Evolutionary conservation across 2,888 invertebrate species (phyloP).

Genomic region (Cataglyphis rosenhaueri): DNA sequence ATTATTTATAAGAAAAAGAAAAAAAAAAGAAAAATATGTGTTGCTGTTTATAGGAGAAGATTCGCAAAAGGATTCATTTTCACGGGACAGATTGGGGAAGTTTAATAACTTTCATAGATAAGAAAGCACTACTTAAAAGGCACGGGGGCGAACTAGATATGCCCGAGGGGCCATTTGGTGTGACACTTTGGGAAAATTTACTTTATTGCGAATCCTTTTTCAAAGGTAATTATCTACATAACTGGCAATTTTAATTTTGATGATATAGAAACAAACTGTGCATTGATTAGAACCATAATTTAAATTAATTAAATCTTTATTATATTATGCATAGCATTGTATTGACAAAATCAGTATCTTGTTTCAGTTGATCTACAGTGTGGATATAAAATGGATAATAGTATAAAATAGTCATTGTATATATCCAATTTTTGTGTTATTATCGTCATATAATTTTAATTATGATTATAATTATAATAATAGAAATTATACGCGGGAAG

Average conservation of each 20-base stretch:
- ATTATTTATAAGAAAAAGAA: not conserved
- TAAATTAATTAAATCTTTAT: not conserved
- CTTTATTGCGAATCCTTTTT: not conserved
- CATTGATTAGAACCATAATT: not conserved
- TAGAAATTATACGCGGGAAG: not conserved
- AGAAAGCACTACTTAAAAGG: constrained; percentile 87
- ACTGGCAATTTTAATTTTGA: not conserved
- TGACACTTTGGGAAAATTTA: constrained; percentile 85
- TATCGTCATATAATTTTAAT: not conserved
- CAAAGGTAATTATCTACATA: not conserved
- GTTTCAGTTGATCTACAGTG: not conserved
- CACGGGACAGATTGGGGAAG: constrained; percentile 90
- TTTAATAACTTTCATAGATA: constrained; percentile 88
- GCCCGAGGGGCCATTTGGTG: constrained; percentile 87
- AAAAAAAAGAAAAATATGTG: not conserved
- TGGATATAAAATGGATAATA: constrained; percentile 3
- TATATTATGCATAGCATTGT: not conserved
- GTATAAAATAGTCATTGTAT: not conserved
- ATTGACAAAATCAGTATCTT: not conserved
- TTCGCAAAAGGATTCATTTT: constrained; percentile 91
- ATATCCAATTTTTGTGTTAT: not conserved
- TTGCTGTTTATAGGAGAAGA: constrained; percentile 88
- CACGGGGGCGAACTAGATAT: constrained; percentile 90
- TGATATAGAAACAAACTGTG: not conserved
- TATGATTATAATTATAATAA: not conserved